phyloP scores from a whole-genome alignment of 2,113 vertebrate genomes.

The Lates calcarifer region DNA sequence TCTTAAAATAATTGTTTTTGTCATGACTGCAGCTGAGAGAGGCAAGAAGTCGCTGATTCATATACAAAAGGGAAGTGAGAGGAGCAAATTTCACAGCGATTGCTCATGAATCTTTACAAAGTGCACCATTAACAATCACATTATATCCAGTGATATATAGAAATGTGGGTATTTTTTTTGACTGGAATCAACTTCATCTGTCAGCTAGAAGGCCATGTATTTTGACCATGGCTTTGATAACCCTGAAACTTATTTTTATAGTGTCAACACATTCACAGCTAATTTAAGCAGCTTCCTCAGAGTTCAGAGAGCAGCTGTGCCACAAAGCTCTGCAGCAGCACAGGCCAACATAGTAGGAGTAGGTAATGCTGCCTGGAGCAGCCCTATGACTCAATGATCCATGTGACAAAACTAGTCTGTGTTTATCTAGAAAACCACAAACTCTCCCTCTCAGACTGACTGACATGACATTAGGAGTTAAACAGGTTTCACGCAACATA shows the following conservation, averaged over 20 bases:
- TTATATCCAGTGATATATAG: not conserved
- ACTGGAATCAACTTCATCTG: not conserved
- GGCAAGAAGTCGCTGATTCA: not conserved
- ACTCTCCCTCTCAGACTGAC: not conserved
- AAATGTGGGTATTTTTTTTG: conserved; percentile 12
- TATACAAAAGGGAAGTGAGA: conserved; percentile 17
- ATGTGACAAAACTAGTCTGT: conserved; percentile 8
- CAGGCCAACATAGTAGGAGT: conserved; percentile 18
- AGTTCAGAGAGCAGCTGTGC: conserved; percentile 54
- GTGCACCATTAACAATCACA: not conserved
- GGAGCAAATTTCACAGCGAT: conserved; percentile 7
- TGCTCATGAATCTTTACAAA: not conserved
- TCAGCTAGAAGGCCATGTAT: conserved; percentile 1
- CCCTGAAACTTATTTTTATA: conserved; percentile 50
- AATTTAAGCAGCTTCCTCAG: conserved; percentile 61
- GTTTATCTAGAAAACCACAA: conserved; percentile 18
- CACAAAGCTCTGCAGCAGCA: conserved; percentile 18
- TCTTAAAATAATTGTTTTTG: conserved; percentile 20
- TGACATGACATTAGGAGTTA: not conserved
- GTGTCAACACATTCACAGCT: conserved; percentile 59
- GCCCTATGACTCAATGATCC: not conserved
- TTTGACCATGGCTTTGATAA: conserved; percentile 34
- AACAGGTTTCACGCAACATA: not conserved
- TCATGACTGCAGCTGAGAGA: not conserved
- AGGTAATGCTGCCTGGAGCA: conserved; percentile 6